A percentile compares a stretch with the other conserved stretches of the same genome.
These are phyloP conservation scores for Platysteira castanea DNA, from an alignment of 2,113 vertebrate genomes.

Conservation along the genomic window DNA sequence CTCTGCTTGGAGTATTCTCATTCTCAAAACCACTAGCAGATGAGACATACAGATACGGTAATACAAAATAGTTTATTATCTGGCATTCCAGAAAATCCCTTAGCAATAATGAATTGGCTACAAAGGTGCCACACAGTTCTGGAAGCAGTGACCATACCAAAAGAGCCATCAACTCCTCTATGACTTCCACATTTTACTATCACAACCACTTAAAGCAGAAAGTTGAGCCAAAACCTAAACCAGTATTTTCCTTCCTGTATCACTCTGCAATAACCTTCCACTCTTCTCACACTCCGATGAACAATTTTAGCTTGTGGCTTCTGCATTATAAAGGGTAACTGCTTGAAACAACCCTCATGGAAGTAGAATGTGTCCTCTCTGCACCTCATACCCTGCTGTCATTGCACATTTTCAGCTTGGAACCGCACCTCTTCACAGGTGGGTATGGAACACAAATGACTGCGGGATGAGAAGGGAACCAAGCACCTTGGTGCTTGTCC, in stretches of 20 bases:
- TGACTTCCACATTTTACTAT: not conserved
- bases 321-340: not conserved
- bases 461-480: not conserved
- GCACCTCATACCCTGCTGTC: not conserved
- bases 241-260: not conserved
- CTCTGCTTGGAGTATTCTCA: not conserved
- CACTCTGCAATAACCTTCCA: not conserved
- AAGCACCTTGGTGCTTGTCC: not conserved
- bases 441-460: not conserved
- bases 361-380: not conserved
- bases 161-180: not conserved
- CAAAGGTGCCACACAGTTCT: not conserved
- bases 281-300: accelerated
- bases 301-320: not conserved
- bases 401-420: not conserved
- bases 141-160: not conserved
- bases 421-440: not conserved
- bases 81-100: not conserved
- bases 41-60: not conserved
- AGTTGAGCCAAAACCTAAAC: not conserved
- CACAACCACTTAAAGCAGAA: not conserved
- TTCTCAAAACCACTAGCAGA: not conserved
- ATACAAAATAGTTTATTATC: not conserved
- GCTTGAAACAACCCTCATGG: not conserved
- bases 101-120: not conserved